Base-by-base conservation (phyloP, 1,140 invertebrate species). In the Phortica variegata region DNA sequence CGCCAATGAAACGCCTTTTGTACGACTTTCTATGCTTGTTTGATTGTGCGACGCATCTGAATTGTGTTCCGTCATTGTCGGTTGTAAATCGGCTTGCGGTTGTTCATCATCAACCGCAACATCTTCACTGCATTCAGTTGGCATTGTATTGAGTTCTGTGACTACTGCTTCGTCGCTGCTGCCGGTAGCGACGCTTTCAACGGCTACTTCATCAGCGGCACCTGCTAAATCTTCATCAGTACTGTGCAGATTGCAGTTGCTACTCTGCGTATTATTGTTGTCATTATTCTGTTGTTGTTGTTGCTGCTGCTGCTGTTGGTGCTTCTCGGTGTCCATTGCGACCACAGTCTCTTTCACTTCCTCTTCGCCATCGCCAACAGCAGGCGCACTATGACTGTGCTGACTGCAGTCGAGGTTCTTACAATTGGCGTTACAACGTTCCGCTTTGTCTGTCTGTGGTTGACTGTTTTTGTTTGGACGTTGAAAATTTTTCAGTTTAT, bases 341-440 rank as follows among this genome's bases (percentile, higher is more conserved):
- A n/a, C n/a, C n/a, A n/a, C n/a, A n/a, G n/a, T n/a, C n/a, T n/a
- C n/a, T n/a, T n/a, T n/a, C n/a, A n/a, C n/a, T n/a, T n/a, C n/a
- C n/a, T n/a, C n/a, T n/a, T n/a, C n/a, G n/a, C n/a, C n/a, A 16
- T 16, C 33, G 13, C 41, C n/a, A n/a, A n/a, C n/a, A n/a, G n/a
- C n/a, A n/a, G n/a, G n/a, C n/a, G n/a, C n/a, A n/a, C 31, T 49
- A 42, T 62, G 60, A 31, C 58, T 55, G 20, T 63, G 58, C 21
- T 60, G 61, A 42, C 46, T 58, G 52, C 62, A 66, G 54, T 60
- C 61, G 5, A 73, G 47, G 43, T 73, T 73, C 40, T 66, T 72
- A 43, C 70, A 73, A 38, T 57, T 65, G 6, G 52, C 61, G 45
- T 63, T 61, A 41, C 69, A 72, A 40, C 65, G 52, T 38, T 60